These are phyloP conservation scores for Pleuronectes platessa DNA, from an alignment of 2,113 vertebrate species.

Conservation along the genomic window DNA sequence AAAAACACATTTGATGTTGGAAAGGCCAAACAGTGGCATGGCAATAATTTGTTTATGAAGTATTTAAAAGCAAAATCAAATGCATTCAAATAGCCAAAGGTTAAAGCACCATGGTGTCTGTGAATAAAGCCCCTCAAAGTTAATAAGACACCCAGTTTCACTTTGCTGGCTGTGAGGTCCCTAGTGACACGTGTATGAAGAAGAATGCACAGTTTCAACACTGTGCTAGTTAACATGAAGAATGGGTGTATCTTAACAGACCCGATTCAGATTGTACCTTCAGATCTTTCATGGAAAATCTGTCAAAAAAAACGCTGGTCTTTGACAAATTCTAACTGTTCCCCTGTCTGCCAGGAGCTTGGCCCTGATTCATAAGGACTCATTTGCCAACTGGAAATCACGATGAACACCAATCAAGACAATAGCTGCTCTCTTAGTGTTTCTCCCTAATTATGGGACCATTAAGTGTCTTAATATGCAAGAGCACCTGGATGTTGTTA, in stretches of 20 bases:
- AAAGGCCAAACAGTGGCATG: no score
- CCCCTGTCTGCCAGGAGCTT: slow-evolving; percentile 23
- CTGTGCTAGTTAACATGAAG: neutral
- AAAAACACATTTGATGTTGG: no score
- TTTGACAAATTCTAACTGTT: slow-evolving; percentile 6
- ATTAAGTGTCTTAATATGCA: slow-evolving; percentile 62
- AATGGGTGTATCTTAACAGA: neutral
- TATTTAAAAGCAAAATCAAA: no score
- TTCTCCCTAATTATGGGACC: slow-evolving; percentile 58
- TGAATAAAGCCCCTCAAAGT: no score
- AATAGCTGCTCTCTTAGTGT: slow-evolving; percentile 37
- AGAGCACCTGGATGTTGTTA: slow-evolving; percentile 65
- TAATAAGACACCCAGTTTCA: no score
- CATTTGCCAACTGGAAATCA: slow-evolving; percentile 71
- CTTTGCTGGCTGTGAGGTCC: no score
- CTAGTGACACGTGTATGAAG: no score
- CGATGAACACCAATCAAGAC: slow-evolving; percentile 57
- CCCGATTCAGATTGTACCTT: slow-evolving; percentile 1
- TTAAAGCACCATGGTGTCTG: no score
- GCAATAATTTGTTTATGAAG: no score
- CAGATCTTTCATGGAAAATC: slow-evolving; percentile 26
- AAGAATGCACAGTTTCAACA: neutral
- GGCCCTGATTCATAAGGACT: slow-evolving; percentile 15
- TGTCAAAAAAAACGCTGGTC: neutral
- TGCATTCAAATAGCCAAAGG: no score